Conservation (phyloP, 2,888 invertebrate species). For the Xanthorhoe designata region DNA sequence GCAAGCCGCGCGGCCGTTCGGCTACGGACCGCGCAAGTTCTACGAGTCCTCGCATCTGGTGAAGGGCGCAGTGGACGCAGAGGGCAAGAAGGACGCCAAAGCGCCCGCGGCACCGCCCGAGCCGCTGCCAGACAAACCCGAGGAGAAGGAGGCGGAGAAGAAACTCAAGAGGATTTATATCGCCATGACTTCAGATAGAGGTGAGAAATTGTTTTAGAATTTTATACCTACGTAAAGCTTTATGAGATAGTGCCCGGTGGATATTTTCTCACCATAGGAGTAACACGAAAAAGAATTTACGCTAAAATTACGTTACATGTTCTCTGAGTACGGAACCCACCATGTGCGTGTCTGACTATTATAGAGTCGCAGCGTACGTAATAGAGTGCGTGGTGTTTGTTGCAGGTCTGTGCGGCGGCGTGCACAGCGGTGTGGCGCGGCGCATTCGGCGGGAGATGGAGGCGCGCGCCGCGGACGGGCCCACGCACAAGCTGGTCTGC, state of each 20-base stretch:
- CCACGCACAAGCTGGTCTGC: constrained; percentile 85
- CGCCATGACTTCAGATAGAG: constrained; percentile 91
- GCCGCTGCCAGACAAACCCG: constrained; percentile 68
- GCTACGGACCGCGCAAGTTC: constrained; percentile 89
- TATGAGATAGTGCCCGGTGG: no score
- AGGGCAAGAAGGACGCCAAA: constrained; percentile 33
- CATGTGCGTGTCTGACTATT: no score
- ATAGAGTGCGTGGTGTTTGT: neutral
- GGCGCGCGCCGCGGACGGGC: constrained; percentile 56
- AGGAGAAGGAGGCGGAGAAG: constrained; percentile 54
- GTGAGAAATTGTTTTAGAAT: constrained; percentile 43
- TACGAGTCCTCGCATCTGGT: constrained; percentile 78
- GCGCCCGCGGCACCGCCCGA: constrained; percentile 78
- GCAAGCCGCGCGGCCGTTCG: constrained; percentile 89
- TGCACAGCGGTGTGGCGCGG: constrained; percentile 88
- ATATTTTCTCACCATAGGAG: no score
- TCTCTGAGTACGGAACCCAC: no score
- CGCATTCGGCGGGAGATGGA: constrained; percentile 81
- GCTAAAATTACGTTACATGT: no score
- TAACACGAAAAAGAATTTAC: no score
- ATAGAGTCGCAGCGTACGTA: no score
- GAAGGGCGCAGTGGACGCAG: constrained; percentile 50
- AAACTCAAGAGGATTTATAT: constrained; percentile 82
- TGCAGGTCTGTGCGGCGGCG: constrained; percentile 90
- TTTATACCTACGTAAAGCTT: neutral